Conservation (phyloP, 2,888 invertebrate species). For the Eupsilia transversa region DNA sequence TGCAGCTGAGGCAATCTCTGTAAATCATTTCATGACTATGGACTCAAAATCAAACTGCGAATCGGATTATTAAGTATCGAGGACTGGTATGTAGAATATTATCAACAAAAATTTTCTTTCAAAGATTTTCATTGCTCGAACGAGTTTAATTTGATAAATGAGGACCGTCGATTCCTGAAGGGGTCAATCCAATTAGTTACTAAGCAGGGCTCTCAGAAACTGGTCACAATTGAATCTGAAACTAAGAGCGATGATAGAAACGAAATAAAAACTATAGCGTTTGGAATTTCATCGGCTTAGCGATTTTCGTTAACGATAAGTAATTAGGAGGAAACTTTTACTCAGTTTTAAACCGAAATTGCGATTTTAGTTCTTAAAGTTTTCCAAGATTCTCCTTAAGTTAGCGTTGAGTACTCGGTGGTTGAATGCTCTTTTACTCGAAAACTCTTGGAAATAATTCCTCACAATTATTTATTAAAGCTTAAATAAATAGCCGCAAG, state of each 20-base stretch:
- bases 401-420: neutral
- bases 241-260: conserved; percentile 10
- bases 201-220: conserved; percentile 12
- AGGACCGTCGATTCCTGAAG: neutral
- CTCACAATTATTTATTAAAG: neutral
- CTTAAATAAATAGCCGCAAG: neutral
- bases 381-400: neutral
- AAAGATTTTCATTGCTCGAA: conserved; percentile 23
- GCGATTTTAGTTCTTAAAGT: neutral
- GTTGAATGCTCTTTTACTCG: neutral
- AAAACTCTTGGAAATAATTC: neutral
- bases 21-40: neutral
- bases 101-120: neutral
- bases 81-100: neutral
- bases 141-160: conserved; percentile 46
- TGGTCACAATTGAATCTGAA: conserved; percentile 32
- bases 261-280: neutral
- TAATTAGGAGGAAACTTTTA: conserved; percentile 8
- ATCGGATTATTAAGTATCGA: neutral
- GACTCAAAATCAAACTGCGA: neutral
- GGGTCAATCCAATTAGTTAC: conserved; percentile 40
- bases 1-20: neutral
- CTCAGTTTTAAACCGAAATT: neutral
- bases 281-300: conserved; percentile 3
- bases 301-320: neutral